Evolutionary conservation across 2,797 vertebrate genomes (phyloP).

Genomic region (Allenopithecus nigroviridis): DNA sequence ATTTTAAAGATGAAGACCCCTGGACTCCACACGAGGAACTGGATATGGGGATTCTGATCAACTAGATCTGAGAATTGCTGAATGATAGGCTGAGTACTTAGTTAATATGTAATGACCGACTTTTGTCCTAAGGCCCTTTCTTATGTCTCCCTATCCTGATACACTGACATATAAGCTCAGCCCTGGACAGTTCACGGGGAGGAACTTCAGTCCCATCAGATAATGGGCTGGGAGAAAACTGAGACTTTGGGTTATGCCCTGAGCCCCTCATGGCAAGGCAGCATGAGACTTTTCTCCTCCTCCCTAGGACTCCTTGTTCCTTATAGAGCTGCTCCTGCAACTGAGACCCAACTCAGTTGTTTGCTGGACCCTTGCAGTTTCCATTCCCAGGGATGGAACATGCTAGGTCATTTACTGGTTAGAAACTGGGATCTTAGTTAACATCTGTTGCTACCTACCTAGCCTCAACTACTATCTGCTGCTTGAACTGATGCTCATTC

Average conservation of each 20-base stretch:
- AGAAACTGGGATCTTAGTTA: neutral
- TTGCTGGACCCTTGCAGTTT: neutral
- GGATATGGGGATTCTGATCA: neutral
- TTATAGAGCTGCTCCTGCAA: neutral
- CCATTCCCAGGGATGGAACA: neutral
- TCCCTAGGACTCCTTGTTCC: neutral
- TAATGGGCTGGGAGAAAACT: neutral
- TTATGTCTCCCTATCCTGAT: neutral
- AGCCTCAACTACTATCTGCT: neutral
- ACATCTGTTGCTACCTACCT: neutral
- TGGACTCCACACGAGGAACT: neutral
- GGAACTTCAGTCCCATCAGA: neutral
- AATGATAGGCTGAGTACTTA: neutral
- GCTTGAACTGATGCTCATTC: neutral
- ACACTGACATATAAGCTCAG: neutral
- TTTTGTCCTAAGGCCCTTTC: neutral
- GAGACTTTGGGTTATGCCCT: neutral
- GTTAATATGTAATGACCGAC: neutral
- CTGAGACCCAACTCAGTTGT: neutral
- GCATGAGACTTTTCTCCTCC: neutral
- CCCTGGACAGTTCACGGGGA: neutral
- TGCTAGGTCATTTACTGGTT: neutral
- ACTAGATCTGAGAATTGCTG: neutral
- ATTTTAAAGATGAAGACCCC: neutral
- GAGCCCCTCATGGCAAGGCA: neutral